These are phyloP conservation scores for Trichogramma pretiosum DNA, from an alignment of 1,140 invertebrate species.

Conservation along the genomic window DNA sequence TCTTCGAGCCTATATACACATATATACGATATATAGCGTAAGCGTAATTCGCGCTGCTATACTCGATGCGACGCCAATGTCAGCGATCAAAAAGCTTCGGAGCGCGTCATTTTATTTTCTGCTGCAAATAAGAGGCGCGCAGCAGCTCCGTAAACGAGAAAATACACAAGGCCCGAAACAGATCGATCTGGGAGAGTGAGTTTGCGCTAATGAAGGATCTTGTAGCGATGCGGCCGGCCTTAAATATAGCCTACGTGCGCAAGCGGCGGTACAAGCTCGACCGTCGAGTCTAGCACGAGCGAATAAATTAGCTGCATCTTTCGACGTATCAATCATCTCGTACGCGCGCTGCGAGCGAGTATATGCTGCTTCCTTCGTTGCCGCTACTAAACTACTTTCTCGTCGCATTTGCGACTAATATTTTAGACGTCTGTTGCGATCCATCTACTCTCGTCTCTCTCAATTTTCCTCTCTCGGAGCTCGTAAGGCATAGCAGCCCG, in stretches of 20 bases:
- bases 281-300: slow-evolving; percentile 16
- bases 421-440: not conserved
- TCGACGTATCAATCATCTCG: slow-evolving; percentile 31
- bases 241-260: slow-evolving; percentile 21
- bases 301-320: slow-evolving; percentile 27
- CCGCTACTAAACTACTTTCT: not conserved
- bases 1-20: no score
- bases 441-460: not conserved
- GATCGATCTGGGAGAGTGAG: not conserved
- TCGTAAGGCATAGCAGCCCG: no score
- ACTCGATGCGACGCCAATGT: not conserved
- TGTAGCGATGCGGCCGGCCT: no score
- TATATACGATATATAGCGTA: no score
- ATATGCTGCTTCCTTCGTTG: no score
- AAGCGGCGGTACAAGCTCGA: not conserved
- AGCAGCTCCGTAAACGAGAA: no score
- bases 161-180: not conserved
- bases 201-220: slow-evolving; percentile 5
- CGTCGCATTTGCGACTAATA: slow-evolving; percentile 7
- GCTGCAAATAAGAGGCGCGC: not conserved
- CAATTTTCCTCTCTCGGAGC: no score
- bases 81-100: no score
- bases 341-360: no score
- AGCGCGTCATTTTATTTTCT: no score
- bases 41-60: not conserved